A percentile compares a stretch with the other conserved stretches of the same genome.
Conservation (phyloP, 2,113 vertebrate species). For the Mungos mungo region DNA sequence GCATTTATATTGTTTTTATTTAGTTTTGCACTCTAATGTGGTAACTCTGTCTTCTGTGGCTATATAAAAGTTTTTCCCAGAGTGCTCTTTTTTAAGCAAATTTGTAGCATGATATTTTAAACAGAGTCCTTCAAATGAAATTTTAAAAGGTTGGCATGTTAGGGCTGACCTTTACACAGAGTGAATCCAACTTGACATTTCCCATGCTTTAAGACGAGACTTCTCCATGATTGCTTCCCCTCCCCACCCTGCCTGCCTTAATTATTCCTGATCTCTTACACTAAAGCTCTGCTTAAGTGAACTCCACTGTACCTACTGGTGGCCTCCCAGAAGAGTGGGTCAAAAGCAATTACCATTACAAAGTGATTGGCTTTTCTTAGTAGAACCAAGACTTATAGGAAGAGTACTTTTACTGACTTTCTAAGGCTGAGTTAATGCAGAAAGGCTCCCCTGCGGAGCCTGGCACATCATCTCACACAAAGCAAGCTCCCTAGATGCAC, state of each 20-base stretch:
- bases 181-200: constrained; percentile 77
- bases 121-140: constrained; percentile 69
- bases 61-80: background rate
- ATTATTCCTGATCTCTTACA: constrained; percentile 65
- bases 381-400: background rate
- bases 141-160: constrained; percentile 77
- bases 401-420: background rate
- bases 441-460: background rate
- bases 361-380: constrained; percentile 48
- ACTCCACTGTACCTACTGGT: constrained; percentile 37
- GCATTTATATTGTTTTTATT: constrained; percentile 8
- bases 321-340: constrained; percentile 53
- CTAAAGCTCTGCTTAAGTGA: constrained; percentile 62
- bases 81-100: constrained; percentile 60
- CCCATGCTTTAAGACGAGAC: constrained; percentile 52
- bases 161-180: constrained; percentile 78
- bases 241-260: constrained; percentile 45
- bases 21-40: background rate
- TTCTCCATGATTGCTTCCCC: constrained; percentile 57
- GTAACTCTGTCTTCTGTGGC: background rate
- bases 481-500: background rate
- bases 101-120: constrained; percentile 77
- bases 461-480: background rate
- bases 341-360: constrained; percentile 64
- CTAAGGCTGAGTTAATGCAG: background rate